These are phyloP conservation scores for Pyralis farinalis DNA, from an alignment of 2,888 invertebrate genomes.

Conservation along the genomic window DNA sequence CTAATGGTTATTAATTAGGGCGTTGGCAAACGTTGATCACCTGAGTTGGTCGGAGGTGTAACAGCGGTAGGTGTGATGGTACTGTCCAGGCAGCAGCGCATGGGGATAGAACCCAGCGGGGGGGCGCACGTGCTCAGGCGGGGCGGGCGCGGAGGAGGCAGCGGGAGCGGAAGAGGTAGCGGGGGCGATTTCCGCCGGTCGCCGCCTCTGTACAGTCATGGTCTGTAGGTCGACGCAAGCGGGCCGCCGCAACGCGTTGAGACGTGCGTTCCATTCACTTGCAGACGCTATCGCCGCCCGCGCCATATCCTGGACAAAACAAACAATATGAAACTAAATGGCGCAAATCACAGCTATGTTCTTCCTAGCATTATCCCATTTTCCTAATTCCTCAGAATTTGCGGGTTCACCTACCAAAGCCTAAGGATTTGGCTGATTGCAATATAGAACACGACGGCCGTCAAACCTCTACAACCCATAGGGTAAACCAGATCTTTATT, in stretches of 20 bases:
- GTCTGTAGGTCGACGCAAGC: conserved; percentile 97
- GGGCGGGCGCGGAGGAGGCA: conserved; percentile 26
- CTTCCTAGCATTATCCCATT: too few species aligned
- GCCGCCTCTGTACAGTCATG: conserved; percentile 85
- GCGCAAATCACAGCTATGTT: too few species aligned
- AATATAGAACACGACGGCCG: too few species aligned
- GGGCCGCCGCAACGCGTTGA: conserved; percentile 88
- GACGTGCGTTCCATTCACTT: conserved; percentile 92
- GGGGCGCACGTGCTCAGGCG: conserved; percentile 53
- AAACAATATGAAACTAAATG: too few species aligned
- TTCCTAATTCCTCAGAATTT: too few species aligned
- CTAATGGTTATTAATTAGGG: neutral
- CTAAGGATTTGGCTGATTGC: too few species aligned
- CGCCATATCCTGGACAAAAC: conserved; percentile 84
- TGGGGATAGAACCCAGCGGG: conserved; percentile 90
- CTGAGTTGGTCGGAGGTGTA: conserved; percentile 91
- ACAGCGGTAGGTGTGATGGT: conserved; percentile 89
- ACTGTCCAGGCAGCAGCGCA: conserved; percentile 98
- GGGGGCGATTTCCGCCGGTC: conserved; percentile 19
- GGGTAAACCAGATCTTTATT: too few species aligned
- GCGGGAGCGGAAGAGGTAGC: conserved; percentile 5
- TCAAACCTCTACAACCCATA: too few species aligned
- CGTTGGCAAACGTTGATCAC: conserved; percentile 20
- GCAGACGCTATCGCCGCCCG: conserved; percentile 92
- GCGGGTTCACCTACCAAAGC: too few species aligned